Evolutionary conservation across 2,888 invertebrate genomes (phyloP).

Genomic region (Trissolcus brochymenae): DNA sequence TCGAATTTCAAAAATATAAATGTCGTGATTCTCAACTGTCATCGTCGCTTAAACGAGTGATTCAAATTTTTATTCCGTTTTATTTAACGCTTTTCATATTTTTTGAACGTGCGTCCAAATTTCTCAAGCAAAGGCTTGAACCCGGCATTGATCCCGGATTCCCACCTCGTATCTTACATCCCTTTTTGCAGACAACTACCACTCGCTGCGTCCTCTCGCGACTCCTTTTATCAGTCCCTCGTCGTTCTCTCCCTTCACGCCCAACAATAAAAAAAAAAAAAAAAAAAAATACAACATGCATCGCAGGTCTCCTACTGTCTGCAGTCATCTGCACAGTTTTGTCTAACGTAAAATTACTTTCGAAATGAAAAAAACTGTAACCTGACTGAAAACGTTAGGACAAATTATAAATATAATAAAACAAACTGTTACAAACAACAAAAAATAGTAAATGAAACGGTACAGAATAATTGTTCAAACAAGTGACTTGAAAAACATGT

Average conservation of each 20-base stretch:
- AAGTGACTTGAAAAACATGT: no score
- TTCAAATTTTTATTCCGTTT: background rate
- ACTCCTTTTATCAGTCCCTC: conserved; percentile 43
- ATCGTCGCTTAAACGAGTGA: no score
- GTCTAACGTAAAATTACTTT: background rate
- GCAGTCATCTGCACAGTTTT: conserved; percentile 15
- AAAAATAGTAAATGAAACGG: no score
- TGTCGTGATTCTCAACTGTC: no score
- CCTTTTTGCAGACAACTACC: conserved; percentile 44
- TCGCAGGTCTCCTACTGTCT: conserved; percentile 34
- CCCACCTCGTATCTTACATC: conserved; percentile 51
- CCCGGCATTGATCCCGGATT: conserved; percentile 67
- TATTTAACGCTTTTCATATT: background rate
- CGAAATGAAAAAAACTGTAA: no score
- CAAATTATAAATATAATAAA: no score
- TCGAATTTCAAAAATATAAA: no score
- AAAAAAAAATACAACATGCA: no score
- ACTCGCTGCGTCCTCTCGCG: conserved; percentile 45
- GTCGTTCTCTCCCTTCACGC: conserved; percentile 41
- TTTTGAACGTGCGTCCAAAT: background rate
- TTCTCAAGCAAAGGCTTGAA: conserved; percentile 51
- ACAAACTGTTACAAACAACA: no score
- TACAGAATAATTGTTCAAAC: no score
- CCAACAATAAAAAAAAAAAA: conserved; percentile 32
- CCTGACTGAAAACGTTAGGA: no score